A percentile compares a stretch with the other conserved stretches of the same genome.
These are phyloP conservation scores for Andrena cerasifolii DNA, from an alignment of 1,140 invertebrate species.

Conservation along the genomic window DNA sequence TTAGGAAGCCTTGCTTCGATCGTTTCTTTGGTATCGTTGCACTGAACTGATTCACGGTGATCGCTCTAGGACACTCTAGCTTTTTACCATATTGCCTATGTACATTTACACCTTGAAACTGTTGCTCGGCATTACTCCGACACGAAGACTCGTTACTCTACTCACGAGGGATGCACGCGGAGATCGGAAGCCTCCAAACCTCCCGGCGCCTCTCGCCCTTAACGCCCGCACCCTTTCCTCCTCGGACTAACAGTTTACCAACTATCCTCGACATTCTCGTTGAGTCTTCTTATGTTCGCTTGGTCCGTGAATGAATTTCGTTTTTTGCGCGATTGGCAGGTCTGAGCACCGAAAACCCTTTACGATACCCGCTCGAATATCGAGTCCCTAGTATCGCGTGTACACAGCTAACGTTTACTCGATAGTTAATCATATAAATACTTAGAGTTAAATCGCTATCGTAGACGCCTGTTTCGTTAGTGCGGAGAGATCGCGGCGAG, in stretches of 20 bases:
- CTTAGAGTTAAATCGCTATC: slow-evolving; percentile 18
- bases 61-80: slow-evolving; percentile 18
- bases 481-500: neutral
- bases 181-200: too few relatives aligned
- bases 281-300: slow-evolving; percentile 42
- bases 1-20: slow-evolving; percentile 48
- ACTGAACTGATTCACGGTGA: slow-evolving; percentile 64
- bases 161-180: too few relatives aligned
- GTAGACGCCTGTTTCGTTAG: slow-evolving; percentile 37
- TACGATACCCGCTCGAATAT: neutral
- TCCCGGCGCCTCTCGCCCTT: too few relatives aligned
- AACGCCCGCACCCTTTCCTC: neutral
- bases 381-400: neutral
- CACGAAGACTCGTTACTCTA: slow-evolving; percentile 31
- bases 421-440: slow-evolving; percentile 37
- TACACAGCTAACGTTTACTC: slow-evolving; percentile 29
- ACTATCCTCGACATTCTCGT: neutral
- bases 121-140: slow-evolving; percentile 44
- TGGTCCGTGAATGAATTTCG: slow-evolving; percentile 60
- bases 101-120: slow-evolving; percentile 53
- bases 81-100: slow-evolving; percentile 42
- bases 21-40: slow-evolving; percentile 61
- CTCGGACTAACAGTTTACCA: slow-evolving; percentile 5
- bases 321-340: slow-evolving; percentile 34
- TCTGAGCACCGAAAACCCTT: neutral